A percentile compares a stretch with the other conserved stretches of the same genome.
These are phyloP conservation scores for Rhinatrema bivittatum DNA, from an alignment of 2,797 vertebrate genomes.

Conservation along the genomic window DNA sequence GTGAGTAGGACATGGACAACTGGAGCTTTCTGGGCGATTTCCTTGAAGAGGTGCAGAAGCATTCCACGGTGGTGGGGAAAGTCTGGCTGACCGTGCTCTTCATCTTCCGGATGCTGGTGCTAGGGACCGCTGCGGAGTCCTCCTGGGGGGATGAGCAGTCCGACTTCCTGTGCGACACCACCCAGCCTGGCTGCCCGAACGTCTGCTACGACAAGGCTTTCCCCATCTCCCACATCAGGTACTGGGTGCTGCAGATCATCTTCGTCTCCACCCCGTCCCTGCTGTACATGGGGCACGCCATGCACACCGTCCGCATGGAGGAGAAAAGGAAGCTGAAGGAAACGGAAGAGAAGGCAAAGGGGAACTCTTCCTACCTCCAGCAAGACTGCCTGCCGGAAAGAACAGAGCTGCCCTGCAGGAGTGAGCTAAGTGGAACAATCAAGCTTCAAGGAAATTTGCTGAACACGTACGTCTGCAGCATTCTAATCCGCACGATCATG, in stretches of 20 bases:
- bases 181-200: slow-evolving; percentile 89
- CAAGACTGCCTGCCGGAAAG: slow-evolving; percentile 62
- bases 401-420: slow-evolving; percentile 41
- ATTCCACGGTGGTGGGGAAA: slow-evolving; percentile 93
- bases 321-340: slow-evolving; percentile 72
- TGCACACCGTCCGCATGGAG: slow-evolving; percentile 83
- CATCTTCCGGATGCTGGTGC: slow-evolving; percentile 93
- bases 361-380: slow-evolving; percentile 40
- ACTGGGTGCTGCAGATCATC: slow-evolving; percentile 96
- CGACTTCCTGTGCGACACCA: slow-evolving; percentile 88
- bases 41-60: slow-evolving; percentile 94
- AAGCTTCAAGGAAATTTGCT: slow-evolving; percentile 76
- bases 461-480: slow-evolving; percentile 86
- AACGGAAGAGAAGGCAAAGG: slow-evolving; percentile 51
- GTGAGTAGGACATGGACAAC: slow-evolving; percentile 81
- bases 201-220: slow-evolving; percentile 95
- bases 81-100: slow-evolving; percentile 95
- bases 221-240: slow-evolving; percentile 94
- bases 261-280: slow-evolving; percentile 94
- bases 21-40: slow-evolving; percentile 96
- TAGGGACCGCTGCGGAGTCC: slow-evolving; percentile 91
- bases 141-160: slow-evolving; percentile 96
- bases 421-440: slow-evolving; percentile 53
- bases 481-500: slow-evolving; percentile 86
- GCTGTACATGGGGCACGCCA: slow-evolving; percentile 91